These are phyloP conservation scores for Meliscaeva auricollis DNA, from an alignment of 2,888 invertebrate species.

Conservation along the genomic window DNA sequence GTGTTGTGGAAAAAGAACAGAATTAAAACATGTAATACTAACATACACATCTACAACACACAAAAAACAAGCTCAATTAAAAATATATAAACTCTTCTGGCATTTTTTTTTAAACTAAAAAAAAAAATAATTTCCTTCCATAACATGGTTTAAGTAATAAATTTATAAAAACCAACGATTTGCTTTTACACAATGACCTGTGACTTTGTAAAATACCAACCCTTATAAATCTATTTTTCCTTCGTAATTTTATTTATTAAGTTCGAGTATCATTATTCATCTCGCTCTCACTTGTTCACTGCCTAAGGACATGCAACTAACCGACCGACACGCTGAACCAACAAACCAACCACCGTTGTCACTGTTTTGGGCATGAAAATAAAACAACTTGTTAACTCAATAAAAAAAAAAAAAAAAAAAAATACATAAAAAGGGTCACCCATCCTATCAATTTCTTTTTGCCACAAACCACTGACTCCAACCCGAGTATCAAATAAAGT, in stretches of 20 bases:
- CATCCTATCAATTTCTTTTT: slow-evolving; percentile 41
- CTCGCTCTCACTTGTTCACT: slow-evolving; percentile 12
- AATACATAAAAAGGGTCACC: slow-evolving; percentile 33
- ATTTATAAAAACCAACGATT: slow-evolving; percentile 33
- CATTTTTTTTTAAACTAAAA: neutral
- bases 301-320: slow-evolving; percentile 35
- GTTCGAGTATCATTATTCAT: slow-evolving; percentile 46
- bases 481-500: slow-evolving; percentile 53
- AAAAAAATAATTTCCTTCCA: neutral
- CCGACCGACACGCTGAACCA: slow-evolving; percentile 12
- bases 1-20: too few relatives aligned
- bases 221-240: slow-evolving; percentile 45
- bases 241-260: slow-evolving; percentile 42
- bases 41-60: too few relatives aligned
- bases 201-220: slow-evolving; percentile 24
- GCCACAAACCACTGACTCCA: slow-evolving; percentile 61
- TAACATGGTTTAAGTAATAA: slow-evolving; percentile 18
- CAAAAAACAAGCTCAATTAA: too few relatives aligned
- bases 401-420: slow-evolving; percentile 2
- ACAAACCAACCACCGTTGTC: slow-evolving; percentile 44
- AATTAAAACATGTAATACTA: too few relatives aligned
- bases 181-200: slow-evolving; percentile 42
- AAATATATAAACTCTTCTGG: neutral
- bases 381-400: slow-evolving; percentile 45
- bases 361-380: slow-evolving; percentile 47